These are phyloP conservation scores for Otolemur garnettii DNA, from an alignment of 2,113 vertebrate species.

Conservation along the genomic window DNA sequence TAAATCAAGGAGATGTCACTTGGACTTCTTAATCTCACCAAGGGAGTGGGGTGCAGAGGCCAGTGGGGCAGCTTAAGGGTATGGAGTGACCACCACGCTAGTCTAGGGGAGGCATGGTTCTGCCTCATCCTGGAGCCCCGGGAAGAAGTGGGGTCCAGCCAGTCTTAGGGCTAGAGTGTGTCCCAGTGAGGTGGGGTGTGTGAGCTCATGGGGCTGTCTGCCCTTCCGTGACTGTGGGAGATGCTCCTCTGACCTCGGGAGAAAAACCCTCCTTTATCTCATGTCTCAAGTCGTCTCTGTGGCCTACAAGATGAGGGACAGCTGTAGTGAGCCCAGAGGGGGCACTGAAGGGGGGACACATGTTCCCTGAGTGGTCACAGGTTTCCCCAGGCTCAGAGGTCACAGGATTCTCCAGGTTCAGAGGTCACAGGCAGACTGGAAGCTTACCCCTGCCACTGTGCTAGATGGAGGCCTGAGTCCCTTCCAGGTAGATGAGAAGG, in stretches of 20 bases:
- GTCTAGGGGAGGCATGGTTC: neutral
- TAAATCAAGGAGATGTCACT: neutral
- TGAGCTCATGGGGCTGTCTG: neutral
- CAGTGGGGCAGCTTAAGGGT: neutral
- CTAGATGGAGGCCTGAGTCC: too few relatives aligned
- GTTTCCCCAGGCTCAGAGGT: neutral
- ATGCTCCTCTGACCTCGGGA: neutral
- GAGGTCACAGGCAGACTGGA: neutral
- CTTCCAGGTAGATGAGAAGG: too few relatives aligned
- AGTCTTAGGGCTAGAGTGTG: neutral
- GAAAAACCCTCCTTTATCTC: rapidly evolving
- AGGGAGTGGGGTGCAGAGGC: neutral
- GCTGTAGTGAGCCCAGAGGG: neutral
- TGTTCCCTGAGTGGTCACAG: neutral
- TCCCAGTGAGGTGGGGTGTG: neutral
- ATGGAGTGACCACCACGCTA: neutral
- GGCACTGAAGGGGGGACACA: neutral
- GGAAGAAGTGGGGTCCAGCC: neutral
- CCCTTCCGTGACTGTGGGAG: neutral
- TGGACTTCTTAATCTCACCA: neutral
- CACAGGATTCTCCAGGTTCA: neutral
- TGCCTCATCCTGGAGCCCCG: neutral
- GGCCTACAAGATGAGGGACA: neutral
- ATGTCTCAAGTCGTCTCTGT: neutral
- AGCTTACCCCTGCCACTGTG: neutral